Evolutionary conservation across 1,140 invertebrate genomes (phyloP), one percentile per base, ranked within the genome.

Genomic region (Saccostrea glomerata): DNA sequence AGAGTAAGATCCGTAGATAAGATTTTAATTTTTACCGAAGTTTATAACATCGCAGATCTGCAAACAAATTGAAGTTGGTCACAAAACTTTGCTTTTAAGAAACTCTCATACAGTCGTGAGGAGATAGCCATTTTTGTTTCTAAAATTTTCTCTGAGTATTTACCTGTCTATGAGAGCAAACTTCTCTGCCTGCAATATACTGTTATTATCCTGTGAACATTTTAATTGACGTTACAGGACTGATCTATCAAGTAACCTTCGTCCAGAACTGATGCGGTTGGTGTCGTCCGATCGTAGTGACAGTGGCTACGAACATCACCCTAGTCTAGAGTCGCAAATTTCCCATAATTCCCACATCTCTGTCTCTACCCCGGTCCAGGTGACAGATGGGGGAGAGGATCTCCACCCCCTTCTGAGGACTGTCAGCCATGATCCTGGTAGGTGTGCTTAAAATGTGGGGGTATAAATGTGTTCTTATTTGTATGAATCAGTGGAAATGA

Each of bases 281-380:
- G 17, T 20, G 58, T 63, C 58, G 15, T 63, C 17, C 1, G 13
- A 15, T 25, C 1, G 30, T 73, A 23, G 66, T 15, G 70, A 77
- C 30, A 77, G 70, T 36, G 70, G 70, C 13, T 77, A 77, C 4
- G 70, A 77, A 36, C 70, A 77, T 17, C 70, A 77, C 25, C 70
- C 70, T 30, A 77, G 70, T 36, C 25, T 77, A 30, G 70, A 77
- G 23, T 77, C 70, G 11, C 70, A 77, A 11, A 36, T 77, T 36
- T 77, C 70, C 9, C 70, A 77, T 11, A 77, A 23, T 36, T 77
- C 70, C 11, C 70, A 77, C 25, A 17, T 77, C 12, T 77, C 70
- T 30, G 70, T 77, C 15, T 77, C 70, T 15, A 77, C 70, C 11
- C 70, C 70, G 13, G 70, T 77, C 25, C 70, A 77, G 30, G 70